Base-by-base conservation (phyloP, 2,797 vertebrate genomes). In the Mallotus villosus region DNA sequence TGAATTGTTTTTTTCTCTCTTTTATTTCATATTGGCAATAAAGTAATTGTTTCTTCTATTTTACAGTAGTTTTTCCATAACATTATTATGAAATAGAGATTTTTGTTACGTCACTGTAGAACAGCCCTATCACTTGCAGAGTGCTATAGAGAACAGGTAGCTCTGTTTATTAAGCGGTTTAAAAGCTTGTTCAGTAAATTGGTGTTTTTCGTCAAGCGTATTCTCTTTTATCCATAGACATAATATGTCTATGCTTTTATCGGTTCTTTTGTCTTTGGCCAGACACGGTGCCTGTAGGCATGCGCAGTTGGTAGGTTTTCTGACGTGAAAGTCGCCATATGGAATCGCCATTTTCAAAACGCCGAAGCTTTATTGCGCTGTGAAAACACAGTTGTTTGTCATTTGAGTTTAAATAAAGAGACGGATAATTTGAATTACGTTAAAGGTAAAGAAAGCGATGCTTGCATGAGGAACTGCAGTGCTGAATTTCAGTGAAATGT, bases 1-100 rank as follows among this genome's bases (percentile, higher is more conserved):
- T 88, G 81, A 86, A 81, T 78, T 87, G 60, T 89, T 90, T 76
- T 83, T 46, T 14, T 46, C 9, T 14, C 41, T 46, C 90, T 85
- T 83, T 90, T 89, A 82, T 92, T 93, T 93, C 89, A 90, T 92
- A 92, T 91, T 79, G 82, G 91, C 87, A 93, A 92, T 94, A 94
- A 93, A 93, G 82, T 85, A 92, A 88, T 91, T 82, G 70, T 93
- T 91, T 81, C 85, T 41, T 69, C 53, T 51, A 71, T 63, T 53
- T 61, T 11, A 63, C 14, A 62, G 41, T 32, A 68, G 22, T 55
- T 19, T 21, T 55, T 55, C 57, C 19, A 29, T 55, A 22, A 46
- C 37, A 41, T 41, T 21, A 19, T 21, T 37, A 11, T 64, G 19
- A n/a, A 57, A 57, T 57, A 17, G 51, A 17, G 12, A 3, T 55